These are phyloP conservation scores for Sinelater perroti DNA, from an alignment of 2,888 invertebrate species.

Conservation along the genomic window DNA sequence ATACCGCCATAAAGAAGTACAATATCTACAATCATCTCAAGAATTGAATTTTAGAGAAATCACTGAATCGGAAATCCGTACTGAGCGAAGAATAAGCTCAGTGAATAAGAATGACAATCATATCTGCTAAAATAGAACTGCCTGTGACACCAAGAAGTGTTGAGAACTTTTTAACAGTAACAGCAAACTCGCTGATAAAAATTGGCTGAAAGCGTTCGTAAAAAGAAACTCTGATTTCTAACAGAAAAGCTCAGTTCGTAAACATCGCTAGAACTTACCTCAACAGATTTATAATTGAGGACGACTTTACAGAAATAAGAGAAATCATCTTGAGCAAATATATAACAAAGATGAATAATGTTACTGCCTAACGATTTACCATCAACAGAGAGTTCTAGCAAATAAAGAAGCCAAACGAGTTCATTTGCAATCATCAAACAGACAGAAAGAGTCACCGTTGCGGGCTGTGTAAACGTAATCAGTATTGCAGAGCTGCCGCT, in stretches of 20 bases:
- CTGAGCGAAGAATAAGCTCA: constrained; percentile 6
- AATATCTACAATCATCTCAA: constrained; percentile 3
- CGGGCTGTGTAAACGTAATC: constrained; percentile 44
- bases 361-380: constrained; percentile 42
- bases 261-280: no score
- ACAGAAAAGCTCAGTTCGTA: no score
- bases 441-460: constrained; percentile 48
- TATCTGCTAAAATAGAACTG: constrained; percentile 3
- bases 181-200: no score
- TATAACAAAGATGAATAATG: constrained; percentile 46
- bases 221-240: no score
- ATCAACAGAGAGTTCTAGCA: constrained; percentile 42
- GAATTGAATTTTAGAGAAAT: constrained; percentile 5
- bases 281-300: no score
- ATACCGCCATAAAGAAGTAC: no score
- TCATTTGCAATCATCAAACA: constrained; percentile 46
- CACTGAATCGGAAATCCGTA: constrained; percentile 1
- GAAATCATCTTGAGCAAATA: no score
- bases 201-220: no score
- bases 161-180: constrained; percentile 10
- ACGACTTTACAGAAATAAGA: no score
- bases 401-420: constrained; percentile 45
- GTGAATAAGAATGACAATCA: not conserved
- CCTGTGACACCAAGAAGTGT: constrained; percentile 3
- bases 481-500: constrained; percentile 31